These are phyloP conservation scores for Saccostrea cuccullata DNA, from an alignment of 1,140 invertebrate species.

Conservation along the genomic window DNA sequence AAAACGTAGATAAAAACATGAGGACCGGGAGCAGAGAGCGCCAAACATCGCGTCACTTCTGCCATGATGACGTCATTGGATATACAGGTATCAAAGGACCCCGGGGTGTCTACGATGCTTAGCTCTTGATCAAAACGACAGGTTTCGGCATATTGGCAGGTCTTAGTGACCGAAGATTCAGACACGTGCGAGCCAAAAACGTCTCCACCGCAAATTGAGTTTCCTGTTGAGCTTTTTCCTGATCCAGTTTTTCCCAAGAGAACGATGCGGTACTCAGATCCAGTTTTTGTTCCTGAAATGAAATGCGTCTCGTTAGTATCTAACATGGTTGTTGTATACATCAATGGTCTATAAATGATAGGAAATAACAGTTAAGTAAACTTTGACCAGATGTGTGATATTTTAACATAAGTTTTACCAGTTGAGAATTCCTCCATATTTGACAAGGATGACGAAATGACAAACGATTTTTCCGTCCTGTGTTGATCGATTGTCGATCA, in stretches of 20 bases:
- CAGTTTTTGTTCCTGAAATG: neutral
- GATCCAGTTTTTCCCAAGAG: constrained; percentile 54
- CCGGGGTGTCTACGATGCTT: constrained; percentile 54
- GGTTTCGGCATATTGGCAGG: constrained; percentile 32
- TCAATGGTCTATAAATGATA: neutral
- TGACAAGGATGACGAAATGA: no score
- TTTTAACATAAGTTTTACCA: no score
- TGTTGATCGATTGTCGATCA: no score
- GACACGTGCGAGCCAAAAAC: constrained; percentile 35
- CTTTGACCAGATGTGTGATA: neutral
- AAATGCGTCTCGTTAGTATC: neutral
- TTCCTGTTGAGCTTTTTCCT: constrained; percentile 60
- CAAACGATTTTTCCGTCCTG: no score
- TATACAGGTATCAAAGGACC: constrained; percentile 49
- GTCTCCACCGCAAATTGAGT: constrained; percentile 46
- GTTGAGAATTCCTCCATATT: no score
- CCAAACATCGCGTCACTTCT: constrained; percentile 42
- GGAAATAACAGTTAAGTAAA: neutral
- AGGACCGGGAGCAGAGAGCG: constrained; percentile 50
- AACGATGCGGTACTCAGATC: constrained; percentile 48
- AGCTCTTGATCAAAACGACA: constrained; percentile 48
- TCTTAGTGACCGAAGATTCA: constrained; percentile 17
- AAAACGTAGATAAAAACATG: constrained; percentile 53
- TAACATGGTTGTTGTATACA: neutral
- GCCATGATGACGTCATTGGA: constrained; percentile 30